Conservation (phyloP, 2,797 vertebrate genomes). For the Chiropotes sagulatus region DNA sequence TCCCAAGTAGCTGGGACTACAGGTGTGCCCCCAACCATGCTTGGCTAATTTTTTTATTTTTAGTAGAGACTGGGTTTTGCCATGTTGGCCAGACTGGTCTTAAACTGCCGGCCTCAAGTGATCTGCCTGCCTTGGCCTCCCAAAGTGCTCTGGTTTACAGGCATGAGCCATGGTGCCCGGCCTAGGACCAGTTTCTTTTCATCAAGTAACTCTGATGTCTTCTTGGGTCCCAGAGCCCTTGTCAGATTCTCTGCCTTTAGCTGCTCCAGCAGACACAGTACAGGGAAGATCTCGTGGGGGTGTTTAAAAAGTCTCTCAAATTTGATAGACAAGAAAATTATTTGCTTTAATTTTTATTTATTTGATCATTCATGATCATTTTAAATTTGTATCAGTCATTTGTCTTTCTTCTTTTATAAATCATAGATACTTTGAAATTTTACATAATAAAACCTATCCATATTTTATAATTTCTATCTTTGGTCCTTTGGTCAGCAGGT, state of each 20-base stretch:
- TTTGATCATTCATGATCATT: not conserved
- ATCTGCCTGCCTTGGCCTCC: not conserved
- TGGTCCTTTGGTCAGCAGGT: not conserved
- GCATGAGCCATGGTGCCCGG: not conserved
- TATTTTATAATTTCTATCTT: not conserved
- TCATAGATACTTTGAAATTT: not conserved
- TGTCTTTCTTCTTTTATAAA: not conserved
- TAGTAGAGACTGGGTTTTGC: not conserved
- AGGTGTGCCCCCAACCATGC: not conserved
- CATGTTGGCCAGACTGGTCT: not conserved
- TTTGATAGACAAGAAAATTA: not conserved
- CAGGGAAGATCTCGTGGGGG: rapidly evolving
- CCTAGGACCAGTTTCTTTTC: not conserved
- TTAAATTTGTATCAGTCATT: not conserved
- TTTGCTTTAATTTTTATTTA: not conserved
- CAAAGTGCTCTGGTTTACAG: not conserved
- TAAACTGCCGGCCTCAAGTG: not conserved
- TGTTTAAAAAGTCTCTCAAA: not conserved
- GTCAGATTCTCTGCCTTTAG: not conserved
- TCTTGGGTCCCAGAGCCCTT: too few relatives aligned
- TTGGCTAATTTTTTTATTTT: not conserved
- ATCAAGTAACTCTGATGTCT: not conserved
- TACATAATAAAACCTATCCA: not conserved
- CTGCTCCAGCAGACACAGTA: not conserved
- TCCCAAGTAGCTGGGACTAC: not conserved